Conservation (phyloP, 2,888 invertebrate species). For the Nephrotoma flavescens region DNA sequence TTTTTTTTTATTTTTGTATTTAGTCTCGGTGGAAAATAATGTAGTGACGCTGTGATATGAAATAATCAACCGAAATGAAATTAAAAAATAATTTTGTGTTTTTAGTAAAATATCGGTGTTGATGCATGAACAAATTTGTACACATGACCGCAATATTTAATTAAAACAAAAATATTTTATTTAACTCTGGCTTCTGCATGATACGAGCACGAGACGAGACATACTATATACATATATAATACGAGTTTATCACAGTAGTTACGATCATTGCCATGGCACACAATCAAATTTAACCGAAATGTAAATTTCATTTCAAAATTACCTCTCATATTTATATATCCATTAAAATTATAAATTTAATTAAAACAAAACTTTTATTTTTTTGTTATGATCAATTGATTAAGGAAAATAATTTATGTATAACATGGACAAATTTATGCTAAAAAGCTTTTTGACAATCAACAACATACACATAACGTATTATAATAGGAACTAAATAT, state of each 20-base stretch:
- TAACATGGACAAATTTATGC: no score
- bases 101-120: not conserved
- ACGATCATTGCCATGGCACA: not conserved
- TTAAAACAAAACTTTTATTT: not conserved
- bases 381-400: not conserved
- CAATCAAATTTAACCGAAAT: not conserved
- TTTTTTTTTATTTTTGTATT: not conserved
- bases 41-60: not conserved
- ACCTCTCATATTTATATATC: not conserved
- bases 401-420: not conserved
- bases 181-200: no score
- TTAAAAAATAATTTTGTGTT: not conserved
- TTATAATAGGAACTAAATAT: no score
- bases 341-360: not conserved
- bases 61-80: not conserved
- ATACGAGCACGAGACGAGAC: not conserved
- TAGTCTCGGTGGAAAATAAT: not conserved
- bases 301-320: not conserved
- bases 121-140: not conserved
- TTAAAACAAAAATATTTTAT: not conserved
- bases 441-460: no score
- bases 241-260: no score
- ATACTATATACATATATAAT: not conserved
- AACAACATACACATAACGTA: no score
- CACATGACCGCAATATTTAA: not conserved